A percentile compares a stretch with the other conserved stretches of the same genome.
Evolutionary conservation across 2,797 vertebrate species (phyloP).

Genomic region (Phylloscopus collybita): DNA sequence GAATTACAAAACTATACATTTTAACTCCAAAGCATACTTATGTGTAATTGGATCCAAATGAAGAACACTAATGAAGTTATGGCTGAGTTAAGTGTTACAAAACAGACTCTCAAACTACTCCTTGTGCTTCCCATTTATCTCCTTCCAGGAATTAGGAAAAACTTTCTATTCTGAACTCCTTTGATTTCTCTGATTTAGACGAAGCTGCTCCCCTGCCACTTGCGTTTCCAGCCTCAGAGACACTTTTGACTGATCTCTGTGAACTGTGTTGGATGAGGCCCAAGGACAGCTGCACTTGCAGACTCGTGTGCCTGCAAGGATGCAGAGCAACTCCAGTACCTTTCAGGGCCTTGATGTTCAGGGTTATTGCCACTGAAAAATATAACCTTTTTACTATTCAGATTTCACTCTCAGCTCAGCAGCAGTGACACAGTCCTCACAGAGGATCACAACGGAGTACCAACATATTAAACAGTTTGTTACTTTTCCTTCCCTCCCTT

Average conservation of each 20-base stretch:
- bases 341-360: not conserved
- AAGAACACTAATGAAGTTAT: not conserved
- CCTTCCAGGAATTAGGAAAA: slow-evolving; percentile 42
- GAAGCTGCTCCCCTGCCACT: not conserved
- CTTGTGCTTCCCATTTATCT: not conserved
- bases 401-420: not conserved
- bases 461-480: not conserved
- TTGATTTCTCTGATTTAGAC: not conserved
- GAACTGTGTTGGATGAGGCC: not conserved
- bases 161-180: slow-evolving; percentile 17
- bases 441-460: not conserved
- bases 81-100: not conserved
- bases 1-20: not conserved
- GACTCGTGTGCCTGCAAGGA: not conserved
- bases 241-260: not conserved
- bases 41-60: not conserved
- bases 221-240: not conserved
- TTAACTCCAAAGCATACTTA: not conserved
- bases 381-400: not conserved
- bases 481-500: not conserved
- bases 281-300: not conserved
- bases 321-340: not conserved
- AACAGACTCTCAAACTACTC: not conserved
- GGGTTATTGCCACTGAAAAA: not conserved
- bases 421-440: not conserved